Percentiles rank a stretch among this genome's conserved stretches.
Evolutionary conservation across 2,888 invertebrate species (phyloP).

Genomic region (Ganaspis brasiliensis): DNA sequence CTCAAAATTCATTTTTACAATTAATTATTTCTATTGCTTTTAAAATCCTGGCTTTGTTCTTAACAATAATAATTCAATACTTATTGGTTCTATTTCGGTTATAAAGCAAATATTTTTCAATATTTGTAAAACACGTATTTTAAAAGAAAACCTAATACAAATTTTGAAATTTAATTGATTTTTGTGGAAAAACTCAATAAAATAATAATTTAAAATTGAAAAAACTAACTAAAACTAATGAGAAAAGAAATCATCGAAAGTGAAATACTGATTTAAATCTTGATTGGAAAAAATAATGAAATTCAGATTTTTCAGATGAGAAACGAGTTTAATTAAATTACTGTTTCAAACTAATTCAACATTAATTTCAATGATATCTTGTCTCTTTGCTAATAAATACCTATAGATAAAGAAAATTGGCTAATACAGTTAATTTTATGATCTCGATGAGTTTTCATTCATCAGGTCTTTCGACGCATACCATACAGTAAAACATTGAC

Average conservation of each 20-base stretch:
- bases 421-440: conserved; percentile 16
- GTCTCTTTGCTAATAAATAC: conserved; percentile 7
- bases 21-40: neutral
- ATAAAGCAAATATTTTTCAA: conserved; percentile 5
- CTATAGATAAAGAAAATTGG: neutral
- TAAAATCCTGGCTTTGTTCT: neutral
- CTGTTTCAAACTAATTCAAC: too few relatives aligned
- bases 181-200: conserved; percentile 10
- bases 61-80: conserved; percentile 18
- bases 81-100: conserved; percentile 11
- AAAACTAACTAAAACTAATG: neutral
- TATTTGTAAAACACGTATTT: neutral
- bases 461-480: neutral
- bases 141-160: neutral
- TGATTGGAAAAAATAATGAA: neutral
- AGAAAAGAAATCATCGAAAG: conserved; percentile 1
- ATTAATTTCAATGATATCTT: conserved; percentile 18
- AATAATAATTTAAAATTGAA: too few relatives aligned
- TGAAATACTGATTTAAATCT: neutral
- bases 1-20: neutral
- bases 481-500: neutral
- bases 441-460: neutral
- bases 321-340: too few relatives aligned
- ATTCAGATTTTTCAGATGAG: too few relatives aligned
- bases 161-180: too few relatives aligned